Evolutionary conservation across 2,797 vertebrate species (phyloP), one percentile per base, ranked within the genome.

Genomic region (Syngnathus rostellatus): DNA sequence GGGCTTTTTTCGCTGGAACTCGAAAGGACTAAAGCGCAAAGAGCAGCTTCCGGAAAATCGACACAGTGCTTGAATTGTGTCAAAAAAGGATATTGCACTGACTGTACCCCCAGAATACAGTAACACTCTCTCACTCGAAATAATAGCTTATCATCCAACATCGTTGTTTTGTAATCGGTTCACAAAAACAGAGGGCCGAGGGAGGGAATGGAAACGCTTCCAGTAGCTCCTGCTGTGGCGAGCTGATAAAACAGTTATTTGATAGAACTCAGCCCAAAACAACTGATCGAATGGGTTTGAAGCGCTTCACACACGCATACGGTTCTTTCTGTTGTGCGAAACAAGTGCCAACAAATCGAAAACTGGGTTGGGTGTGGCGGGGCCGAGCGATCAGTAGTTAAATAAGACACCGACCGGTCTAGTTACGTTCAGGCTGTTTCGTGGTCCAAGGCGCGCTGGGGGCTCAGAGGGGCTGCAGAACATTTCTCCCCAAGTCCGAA

Each of bases 21-120:
- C 68, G 51, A 68, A 63, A 83, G 16, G 39, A 66, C 55, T 83
- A 68, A 78, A 86, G 83, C 84, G 85, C 70, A 67, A 64, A 83
- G 80, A 82, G 74, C 84, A 82, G 81, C 65, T 41, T 43, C 6
- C 1, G 72, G 82, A 75, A 80, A 76, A 63, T 79, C 51, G 68
- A 77, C 72, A 85, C 70, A 83, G 82, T 84, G 79, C 6, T 78
- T 72, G 76, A 75, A 73, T 69, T 72, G 75, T 73, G 78, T 74
- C 81, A 72, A 67, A 84, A 31, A 89, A 86, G 87, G 88, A 88
- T 91, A 92, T 92, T 92, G 89, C 90, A 92, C 90, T 84, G 86
- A 86, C 83, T 81, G 68, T 82, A 88, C 81, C 84, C 71, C 77
- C 86, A 86, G 89, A 89, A 89, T 84, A 90, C 84, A 79, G 77